A percentile compares a stretch with the other conserved stretches of the same genome.
These are phyloP conservation scores for Ischnus inquisitorius DNA, from an alignment of 2,888 invertebrate genomes.

Conservation along the genomic window DNA sequence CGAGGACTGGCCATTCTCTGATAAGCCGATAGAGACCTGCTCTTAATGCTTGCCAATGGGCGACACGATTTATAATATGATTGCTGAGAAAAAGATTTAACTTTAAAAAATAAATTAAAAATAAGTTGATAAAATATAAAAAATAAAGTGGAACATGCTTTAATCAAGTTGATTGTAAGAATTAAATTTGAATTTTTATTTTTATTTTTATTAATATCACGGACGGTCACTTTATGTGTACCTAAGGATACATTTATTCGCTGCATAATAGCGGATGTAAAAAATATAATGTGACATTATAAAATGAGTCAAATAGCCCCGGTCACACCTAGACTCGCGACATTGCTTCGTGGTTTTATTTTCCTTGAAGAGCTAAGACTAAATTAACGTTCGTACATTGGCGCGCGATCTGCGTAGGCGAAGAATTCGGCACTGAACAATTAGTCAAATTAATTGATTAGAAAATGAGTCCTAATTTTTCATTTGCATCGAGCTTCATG, in stretches of 20 bases:
- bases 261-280: neutral
- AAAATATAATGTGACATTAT: neutral
- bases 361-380: neutral
- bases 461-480: conserved; percentile 19
- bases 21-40: neutral
- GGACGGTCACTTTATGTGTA: neutral
- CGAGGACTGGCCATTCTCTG: neutral
- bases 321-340: neutral
- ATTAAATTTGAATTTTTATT: neutral
- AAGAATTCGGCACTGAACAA: neutral
- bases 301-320: conserved; percentile 7
- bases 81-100: neutral
- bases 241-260: neutral
- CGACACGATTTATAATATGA: neutral
- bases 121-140: no score
- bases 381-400: neutral
- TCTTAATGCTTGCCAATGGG: neutral
- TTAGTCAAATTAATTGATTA: conserved; percentile 7
- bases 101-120: no score
- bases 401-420: neutral
- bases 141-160: neutral
- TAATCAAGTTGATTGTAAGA: neutral
- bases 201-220: neutral
- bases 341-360: neutral
- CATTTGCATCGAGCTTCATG: neutral